A percentile compares a stretch with the other conserved stretches of the same genome.
Evolutionary conservation across 2,797 vertebrate genomes (phyloP).

Genomic region (Pseudomugil tenellus): DNA sequence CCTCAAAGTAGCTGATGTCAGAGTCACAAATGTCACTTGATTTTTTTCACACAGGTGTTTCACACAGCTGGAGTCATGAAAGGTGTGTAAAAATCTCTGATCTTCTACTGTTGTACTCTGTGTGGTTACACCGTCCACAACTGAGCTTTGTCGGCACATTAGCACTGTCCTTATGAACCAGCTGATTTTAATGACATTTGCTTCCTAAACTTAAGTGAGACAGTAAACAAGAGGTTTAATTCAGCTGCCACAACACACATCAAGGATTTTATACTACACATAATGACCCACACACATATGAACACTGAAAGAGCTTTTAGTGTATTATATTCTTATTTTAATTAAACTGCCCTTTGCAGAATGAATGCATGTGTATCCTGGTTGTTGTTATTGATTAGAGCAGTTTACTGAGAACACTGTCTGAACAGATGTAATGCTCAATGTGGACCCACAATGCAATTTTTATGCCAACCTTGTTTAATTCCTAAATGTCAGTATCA

Average conservation of each 20-base stretch:
- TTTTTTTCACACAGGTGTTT: conserved; percentile 4
- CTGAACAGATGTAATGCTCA: background rate
- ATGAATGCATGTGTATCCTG: conserved; percentile 7
- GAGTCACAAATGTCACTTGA: conserved; percentile 8
- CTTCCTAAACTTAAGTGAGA: conserved; percentile 29
- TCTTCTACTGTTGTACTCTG: conserved; percentile 51
- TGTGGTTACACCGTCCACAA: conserved; percentile 54
- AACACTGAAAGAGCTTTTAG: conserved; percentile 37
- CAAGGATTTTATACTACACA: conserved; percentile 24
- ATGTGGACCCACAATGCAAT: background rate
- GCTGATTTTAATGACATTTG: conserved; percentile 46
- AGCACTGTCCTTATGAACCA: conserved; percentile 19
- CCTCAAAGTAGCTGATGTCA: conserved; percentile 1
- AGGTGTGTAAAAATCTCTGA: conserved; percentile 26
- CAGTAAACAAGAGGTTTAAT: conserved; percentile 45
- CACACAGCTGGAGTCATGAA: conserved; percentile 19
- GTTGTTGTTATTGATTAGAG: conserved; percentile 16
- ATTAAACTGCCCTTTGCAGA: conserved; percentile 38
- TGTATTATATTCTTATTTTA: conserved; percentile 33
- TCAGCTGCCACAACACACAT: conserved; percentile 34
- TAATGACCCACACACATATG: conserved; percentile 25
- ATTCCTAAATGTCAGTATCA: background rate
- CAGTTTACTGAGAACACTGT: conserved; percentile 18
- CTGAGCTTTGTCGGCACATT: conserved; percentile 59
- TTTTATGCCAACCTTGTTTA: background rate